Evolutionary conservation across 2,797 vertebrate genomes (phyloP), one percentile per base, ranked within the genome.

Genomic region (Varecia variegata): DNA sequence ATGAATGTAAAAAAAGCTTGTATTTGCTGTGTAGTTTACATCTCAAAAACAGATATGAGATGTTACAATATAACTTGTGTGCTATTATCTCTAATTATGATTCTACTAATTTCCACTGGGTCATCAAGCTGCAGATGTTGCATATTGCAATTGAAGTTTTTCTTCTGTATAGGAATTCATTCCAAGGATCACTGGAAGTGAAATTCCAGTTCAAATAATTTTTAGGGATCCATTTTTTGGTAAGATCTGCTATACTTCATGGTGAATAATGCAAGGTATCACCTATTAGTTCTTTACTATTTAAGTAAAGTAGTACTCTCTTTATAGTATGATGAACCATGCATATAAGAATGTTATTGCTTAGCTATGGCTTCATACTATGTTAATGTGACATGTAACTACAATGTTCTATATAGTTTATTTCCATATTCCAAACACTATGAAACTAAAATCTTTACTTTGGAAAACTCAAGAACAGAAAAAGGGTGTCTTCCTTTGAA

Each of bases 171-270:
- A 93, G 40, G 15, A 76, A 70, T 81, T 90, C 10, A 90, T 91
- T 54, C 27, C 25, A 76, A 86, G 40, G 40, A 32, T 0, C 0
- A 10, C 30, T 45, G 15, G 15, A 83, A 82, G 27, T 81, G 83
- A 93, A 90, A 83, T 95, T 74, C n/a, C 25, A 56, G 23, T 83
- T 93, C 20, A 80, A 50, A 74, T 88, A 89, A 85, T 88, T 96
- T 65, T 93, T 87, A 94, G 88, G 35, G 5, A 40, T 60, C 10
- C 6, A 32, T 35, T 88, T 83, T 65, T 93, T 87, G 2, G 2
- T 74, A 62, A 93, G 32, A 38, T 47, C 23, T 73, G 6, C 2
- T 86, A 43, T 67, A 81, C 21, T 90, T 90, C 7, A 84, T 92
- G 10, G 60, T 56, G 2, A 77, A 68, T 82, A 40, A 62, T 81